Base-by-base conservation (phyloP, 2,888 invertebrate genomes). In the Microplitis deprimator region DNA sequence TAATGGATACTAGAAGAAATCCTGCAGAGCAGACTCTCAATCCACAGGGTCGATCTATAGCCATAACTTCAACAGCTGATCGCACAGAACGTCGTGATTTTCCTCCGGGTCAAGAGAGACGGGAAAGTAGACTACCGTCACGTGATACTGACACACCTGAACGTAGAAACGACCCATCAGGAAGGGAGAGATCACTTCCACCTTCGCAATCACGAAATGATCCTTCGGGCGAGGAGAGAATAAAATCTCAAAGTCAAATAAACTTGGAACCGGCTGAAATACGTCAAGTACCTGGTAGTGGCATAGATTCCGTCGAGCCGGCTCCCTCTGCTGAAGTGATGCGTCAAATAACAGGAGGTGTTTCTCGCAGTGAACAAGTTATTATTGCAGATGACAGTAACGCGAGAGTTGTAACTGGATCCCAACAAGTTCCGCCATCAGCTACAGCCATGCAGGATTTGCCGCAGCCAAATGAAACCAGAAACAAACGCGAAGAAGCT, bases 401-500 rank as follows among this genome's bases (percentile, higher is more conserved):
- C 13, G 82, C 78, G 0, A 79, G 89, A 79, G 85, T 89, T 64
- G 88, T 89, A 6, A 89, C 89, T 17, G 89, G 89, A 0, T 89
- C 89, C 6, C 89, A 86, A 41, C 87, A 89, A 82, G 81, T 84
- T 39, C 77, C 13, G 5, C 50, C 80, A 68, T 73, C 84, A 71
- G 68, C 80, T 77, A 81, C 86, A 86, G 61, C 38, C 86, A 81
- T 84, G 71, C 87, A 86, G 78, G 89, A 89, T 75, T 83, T 82
- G 1, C 50, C 50, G 73, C 29, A 29, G 29, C 61, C 83, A 4
- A 83, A 41, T 68, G 89, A 89, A 16, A 81, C 85, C 10, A 84
- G 88, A 78, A 89, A 68, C 64, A 89, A 89, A 73, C 84, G 89
- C 4, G 89, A 89, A 72, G 89, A 89, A 80, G 89, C 89, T 4